These are phyloP conservation scores for Megamerina dolium DNA, from an alignment of 2,888 invertebrate genomes.

Conservation along the genomic window DNA sequence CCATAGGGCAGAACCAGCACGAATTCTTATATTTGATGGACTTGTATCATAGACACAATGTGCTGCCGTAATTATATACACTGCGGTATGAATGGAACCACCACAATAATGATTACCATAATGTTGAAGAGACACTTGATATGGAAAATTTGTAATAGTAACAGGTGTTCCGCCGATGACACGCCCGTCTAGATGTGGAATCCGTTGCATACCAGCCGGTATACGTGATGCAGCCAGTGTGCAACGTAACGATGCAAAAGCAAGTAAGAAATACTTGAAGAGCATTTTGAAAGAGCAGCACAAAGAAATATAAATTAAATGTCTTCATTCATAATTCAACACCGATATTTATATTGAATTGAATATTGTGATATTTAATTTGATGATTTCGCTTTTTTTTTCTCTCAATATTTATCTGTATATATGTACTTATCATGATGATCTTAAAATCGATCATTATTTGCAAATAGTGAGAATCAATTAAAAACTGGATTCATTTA, in stretches of 20 bases:
- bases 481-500: too few relatives aligned
- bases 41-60: slow-evolving; percentile 50
- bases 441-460: too few relatives aligned
- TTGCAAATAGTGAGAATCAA: too few relatives aligned
- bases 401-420: too few relatives aligned
- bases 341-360: too few relatives aligned
- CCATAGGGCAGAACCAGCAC: slow-evolving; percentile 32
- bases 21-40: slow-evolving; percentile 1
- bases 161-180: slow-evolving; percentile 39
- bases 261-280: too few relatives aligned
- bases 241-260: slow-evolving; percentile 10
- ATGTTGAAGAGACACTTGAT: slow-evolving; percentile 36
- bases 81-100: slow-evolving; percentile 51
- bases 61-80: slow-evolving; percentile 55
- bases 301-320: too few relatives aligned
- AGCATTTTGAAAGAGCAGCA: too few relatives aligned
- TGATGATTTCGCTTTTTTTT: too few relatives aligned
- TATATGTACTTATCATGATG: too few relatives aligned
- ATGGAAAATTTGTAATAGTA: slow-evolving; percentile 31
- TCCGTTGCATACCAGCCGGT: slow-evolving; percentile 12
- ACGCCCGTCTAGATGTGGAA: slow-evolving; percentile 38
- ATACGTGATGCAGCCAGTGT: slow-evolving; percentile 15
- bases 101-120: slow-evolving; percentile 54
- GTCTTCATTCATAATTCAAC: too few relatives aligned
- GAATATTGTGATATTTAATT: too few relatives aligned